Conservation (phyloP, 2,888 invertebrate genomes). For the Gryllus longicercus region DNA sequence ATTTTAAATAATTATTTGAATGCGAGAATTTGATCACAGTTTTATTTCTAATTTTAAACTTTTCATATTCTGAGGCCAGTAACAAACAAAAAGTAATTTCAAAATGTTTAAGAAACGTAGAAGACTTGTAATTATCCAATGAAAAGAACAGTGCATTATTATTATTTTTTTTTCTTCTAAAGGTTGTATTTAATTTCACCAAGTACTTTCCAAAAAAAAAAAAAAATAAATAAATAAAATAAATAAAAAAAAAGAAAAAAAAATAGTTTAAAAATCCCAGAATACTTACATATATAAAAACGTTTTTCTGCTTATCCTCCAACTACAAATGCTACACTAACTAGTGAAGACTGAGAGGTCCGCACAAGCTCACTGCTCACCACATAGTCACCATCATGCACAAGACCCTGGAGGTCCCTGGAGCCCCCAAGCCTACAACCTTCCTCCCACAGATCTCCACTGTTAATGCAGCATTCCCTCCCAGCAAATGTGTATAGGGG, state of each 20-base stretch:
- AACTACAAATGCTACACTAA: not conserved
- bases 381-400: not conserved
- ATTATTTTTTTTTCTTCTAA: not conserved
- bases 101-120: not conserved
- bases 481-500: not conserved
- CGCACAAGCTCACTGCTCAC: not conserved
- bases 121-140: not conserved
- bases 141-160: not conserved
- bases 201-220: not conserved
- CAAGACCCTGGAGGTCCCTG: not conserved
- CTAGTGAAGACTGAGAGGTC: not conserved
- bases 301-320: not conserved
- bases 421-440: not conserved
- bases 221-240: too few species aligned
- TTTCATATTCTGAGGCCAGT: not conserved
- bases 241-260: not conserved
- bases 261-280: not conserved
- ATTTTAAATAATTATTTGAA: not conserved
- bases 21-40: not conserved
- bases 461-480: constrained; percentile 6
- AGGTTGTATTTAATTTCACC: not conserved
- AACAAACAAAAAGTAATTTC: too few species aligned
- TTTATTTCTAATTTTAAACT: not conserved
- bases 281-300: not conserved
- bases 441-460: constrained; percentile 4